Evolutionary conservation across 1,140 invertebrate species (phyloP).

Genomic region (Elymnias hypermnestra): DNA sequence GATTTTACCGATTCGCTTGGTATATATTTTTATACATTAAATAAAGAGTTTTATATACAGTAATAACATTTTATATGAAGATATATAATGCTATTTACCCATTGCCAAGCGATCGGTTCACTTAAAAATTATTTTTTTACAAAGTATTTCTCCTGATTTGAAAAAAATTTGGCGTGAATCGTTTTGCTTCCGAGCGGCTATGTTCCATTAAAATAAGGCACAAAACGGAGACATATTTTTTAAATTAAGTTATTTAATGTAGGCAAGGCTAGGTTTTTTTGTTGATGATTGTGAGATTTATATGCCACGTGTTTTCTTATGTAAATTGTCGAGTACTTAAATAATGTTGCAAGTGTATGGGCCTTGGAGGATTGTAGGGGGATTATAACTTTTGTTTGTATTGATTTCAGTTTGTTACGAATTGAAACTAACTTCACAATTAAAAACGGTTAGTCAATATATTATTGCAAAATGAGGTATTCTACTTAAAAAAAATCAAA

Average conservation of each 20-base stretch:
- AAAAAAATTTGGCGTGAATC: too few relatives aligned
- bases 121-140: background rate
- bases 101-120: conserved; percentile 3
- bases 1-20: conserved; percentile 5
- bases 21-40: conserved; percentile 17
- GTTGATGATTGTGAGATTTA: conserved; percentile 4
- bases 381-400: too few relatives aligned
- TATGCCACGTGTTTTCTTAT: conserved; percentile 8
- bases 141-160: conserved; percentile 7
- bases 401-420: too few relatives aligned
- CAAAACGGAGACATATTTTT: conserved; percentile 21
- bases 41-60: conserved; percentile 3
- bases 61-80: conserved; percentile 12
- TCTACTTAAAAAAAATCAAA: too few relatives aligned
- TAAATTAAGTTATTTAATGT: conserved; percentile 21
- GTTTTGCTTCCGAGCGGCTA: background rate
- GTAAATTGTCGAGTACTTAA: conserved; percentile 3
- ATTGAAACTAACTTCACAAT: too few relatives aligned
- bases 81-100: conserved; percentile 10
- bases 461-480: too few relatives aligned
- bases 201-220: conserved; percentile 26
- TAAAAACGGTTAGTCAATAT: too few relatives aligned
- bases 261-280: conserved; percentile 18
- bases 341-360: too few relatives aligned
- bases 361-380: too few relatives aligned